Evolutionary conservation across 2,797 vertebrate genomes (phyloP), one percentile per base, ranked within the genome.

Genomic region (Streptopelia turtur): DNA sequence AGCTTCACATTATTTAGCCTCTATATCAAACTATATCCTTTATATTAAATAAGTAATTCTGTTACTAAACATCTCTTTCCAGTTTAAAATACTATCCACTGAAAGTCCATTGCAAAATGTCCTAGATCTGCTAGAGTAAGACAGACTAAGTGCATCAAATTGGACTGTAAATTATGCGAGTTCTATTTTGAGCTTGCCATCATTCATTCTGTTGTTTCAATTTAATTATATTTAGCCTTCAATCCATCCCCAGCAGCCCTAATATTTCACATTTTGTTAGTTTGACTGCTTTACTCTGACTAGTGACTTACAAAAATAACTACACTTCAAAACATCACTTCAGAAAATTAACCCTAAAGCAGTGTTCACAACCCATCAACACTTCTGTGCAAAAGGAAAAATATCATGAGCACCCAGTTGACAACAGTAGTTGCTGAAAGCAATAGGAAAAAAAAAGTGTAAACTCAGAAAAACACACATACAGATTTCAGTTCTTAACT

Each of bases 221-320:
- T 87, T 66, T 90, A 82, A 94, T 92, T 96, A 95, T 92, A 94
- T 89, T 94, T 84, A 91, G 86, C 80, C 63, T 89, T 77, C 88
- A 94, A 66, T 89, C 77, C 45, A 84, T 71, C 49, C 74, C 75
- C 70, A 94, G 80, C 37, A 94, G 83, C 70, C 50, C 60, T 66
- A 92, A 71, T 94, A 90, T 70, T 94, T 96, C 83, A 80, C 41
- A 77, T 95, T 90, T 89, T 91, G 75, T 90, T 90, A 89, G 74
- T 84, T 65, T 91, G 86, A 37, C 86, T 83, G 72, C 68, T 91
- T 80, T 59, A 33, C 20, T 76, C 74, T 94, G 87, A 76, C 55
- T 69, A 70, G 76, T 39, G 66, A 63, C 74, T 94, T 90, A 90
- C 28, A 93, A 96, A 96, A 96, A 93, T 68, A 94, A 79, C 80